These are phyloP conservation scores for Pipra filicauda DNA, from an alignment of 2,113 vertebrate genomes.

Conservation along the genomic window DNA sequence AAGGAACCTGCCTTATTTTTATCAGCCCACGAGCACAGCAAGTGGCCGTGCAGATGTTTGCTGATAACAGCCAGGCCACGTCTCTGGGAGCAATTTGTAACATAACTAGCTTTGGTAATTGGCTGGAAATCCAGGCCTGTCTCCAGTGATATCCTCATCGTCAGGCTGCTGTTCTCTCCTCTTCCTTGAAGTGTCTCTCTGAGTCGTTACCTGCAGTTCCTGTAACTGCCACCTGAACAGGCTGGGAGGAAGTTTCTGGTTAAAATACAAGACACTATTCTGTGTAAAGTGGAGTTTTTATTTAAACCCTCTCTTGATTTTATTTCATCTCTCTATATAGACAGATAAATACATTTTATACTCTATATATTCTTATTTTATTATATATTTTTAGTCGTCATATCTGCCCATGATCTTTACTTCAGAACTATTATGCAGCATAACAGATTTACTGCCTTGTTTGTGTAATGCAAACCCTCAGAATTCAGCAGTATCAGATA, in stretches of 20 bases:
- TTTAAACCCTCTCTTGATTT: background rate
- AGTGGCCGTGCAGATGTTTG: background rate
- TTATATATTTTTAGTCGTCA: background rate
- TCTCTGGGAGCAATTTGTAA: background rate
- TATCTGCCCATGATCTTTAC: background rate
- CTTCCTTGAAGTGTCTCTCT: background rate
- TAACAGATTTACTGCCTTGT: background rate
- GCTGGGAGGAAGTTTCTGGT: background rate
- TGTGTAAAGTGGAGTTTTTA: background rate
- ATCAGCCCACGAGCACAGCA: background rate
- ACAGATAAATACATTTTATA: no score
- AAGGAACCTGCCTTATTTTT: background rate
- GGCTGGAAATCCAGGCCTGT: conserved; percentile 21
- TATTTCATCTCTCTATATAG: background rate
- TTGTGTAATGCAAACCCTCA: background rate
- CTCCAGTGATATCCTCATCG: background rate
- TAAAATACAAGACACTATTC: background rate
- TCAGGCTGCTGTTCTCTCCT: background rate
- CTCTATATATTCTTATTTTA: background rate
- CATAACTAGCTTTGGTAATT: background rate
- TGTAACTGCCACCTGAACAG: background rate
- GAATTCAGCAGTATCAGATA: background rate
- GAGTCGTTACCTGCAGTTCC: background rate
- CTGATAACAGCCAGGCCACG: background rate
- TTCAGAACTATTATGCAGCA: background rate